Percentiles rank a stretch among this genome's conserved stretches.
Conservation (phyloP, 1,140 invertebrate genomes). For the Zophobas atratus region DNA sequence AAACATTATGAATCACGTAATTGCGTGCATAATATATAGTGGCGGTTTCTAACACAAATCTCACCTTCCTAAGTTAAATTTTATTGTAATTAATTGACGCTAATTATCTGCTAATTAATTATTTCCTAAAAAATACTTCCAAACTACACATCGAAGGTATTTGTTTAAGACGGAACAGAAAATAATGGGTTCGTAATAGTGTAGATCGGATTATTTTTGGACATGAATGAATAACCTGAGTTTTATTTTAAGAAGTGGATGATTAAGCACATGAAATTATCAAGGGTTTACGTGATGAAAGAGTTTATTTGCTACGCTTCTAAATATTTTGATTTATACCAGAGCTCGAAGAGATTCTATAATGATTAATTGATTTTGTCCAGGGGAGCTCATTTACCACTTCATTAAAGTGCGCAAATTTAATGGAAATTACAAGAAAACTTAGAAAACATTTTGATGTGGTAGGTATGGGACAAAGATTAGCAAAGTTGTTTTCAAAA, state of each 20-base stretch:
- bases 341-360: conserved; percentile 39
- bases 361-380: conserved; percentile 45
- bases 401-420: no score
- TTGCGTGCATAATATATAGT: conserved; percentile 46
- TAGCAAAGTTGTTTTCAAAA: no score
- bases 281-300: conserved; percentile 53
- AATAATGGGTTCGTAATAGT: neutral
- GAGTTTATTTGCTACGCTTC: conserved; percentile 51
- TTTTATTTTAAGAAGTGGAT: conserved; percentile 46
- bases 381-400: neutral
- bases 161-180: neutral
- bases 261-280: conserved; percentile 55
- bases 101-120: conserved; percentile 31
- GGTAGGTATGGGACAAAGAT: no score
- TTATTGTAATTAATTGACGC: conserved; percentile 43
- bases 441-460: no score
- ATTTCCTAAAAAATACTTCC: conserved; percentile 9
- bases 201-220: neutral
- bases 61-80: conserved; percentile 33
- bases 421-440: no score
- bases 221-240: conserved; percentile 29
- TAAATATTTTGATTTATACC: conserved; percentile 56
- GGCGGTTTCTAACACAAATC: conserved; percentile 31
- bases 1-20: conserved; percentile 49
- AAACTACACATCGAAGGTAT: neutral